These are phyloP conservation scores for Leucosticte australis DNA, from an alignment of 2,113 vertebrate species.

Conservation along the genomic window DNA sequence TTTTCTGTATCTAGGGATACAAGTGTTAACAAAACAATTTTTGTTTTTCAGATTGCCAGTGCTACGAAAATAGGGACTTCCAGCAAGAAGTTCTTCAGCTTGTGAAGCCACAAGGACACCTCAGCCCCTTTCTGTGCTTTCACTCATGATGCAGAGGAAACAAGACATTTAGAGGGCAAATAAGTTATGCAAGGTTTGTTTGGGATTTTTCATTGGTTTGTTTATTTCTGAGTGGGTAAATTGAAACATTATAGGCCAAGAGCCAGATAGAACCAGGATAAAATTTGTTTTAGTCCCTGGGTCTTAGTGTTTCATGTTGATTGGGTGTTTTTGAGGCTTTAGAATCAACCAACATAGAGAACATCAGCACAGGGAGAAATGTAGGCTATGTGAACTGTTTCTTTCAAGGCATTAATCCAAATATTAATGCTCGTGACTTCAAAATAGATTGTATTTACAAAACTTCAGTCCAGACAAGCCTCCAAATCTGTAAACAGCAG, in stretches of 20 bases:
- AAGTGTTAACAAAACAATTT: conserved; percentile 7
- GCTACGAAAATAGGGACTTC: not conserved
- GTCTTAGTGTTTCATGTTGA: not conserved
- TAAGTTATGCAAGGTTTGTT: conserved; percentile 52
- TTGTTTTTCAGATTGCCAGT: conserved; percentile 45
- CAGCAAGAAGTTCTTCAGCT: not conserved
- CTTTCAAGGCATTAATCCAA: not conserved
- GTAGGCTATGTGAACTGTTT: not conserved
- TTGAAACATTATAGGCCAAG: not conserved
- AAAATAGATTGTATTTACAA: conserved; percentile 18
- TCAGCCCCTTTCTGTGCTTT: not conserved
- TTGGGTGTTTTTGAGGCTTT: not conserved
- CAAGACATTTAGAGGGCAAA: not conserved
- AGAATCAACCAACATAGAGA: not conserved
- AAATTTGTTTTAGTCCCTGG: not conserved
- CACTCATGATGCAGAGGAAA: not conserved
- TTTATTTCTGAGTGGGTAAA: conserved; percentile 1
- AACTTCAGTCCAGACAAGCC: not conserved
- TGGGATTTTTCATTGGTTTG: not conserved
- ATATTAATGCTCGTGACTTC: not conserved
- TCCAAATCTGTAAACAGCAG: conserved; percentile 2
- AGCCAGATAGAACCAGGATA: not conserved
- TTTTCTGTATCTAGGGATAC: not conserved
- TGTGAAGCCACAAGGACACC: not conserved
- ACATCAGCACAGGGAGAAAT: not conserved